phyloP scores from a whole-genome alignment of 2,888 invertebrate species.

The Bombylius major region DNA sequence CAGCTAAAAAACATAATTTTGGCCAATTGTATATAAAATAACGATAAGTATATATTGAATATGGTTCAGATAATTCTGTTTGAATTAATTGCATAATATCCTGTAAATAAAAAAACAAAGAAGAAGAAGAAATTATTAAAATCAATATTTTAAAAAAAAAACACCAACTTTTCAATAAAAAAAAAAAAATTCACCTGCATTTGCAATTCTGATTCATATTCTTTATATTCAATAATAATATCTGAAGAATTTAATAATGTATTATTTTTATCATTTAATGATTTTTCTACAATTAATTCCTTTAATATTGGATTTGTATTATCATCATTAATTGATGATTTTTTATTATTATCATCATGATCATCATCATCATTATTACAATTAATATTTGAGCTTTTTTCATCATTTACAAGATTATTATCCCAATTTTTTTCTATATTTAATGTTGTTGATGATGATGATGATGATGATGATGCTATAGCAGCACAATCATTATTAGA shows the following conservation, averaged over 20 bases:
- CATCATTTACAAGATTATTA: too few species aligned
- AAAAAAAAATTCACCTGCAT: constrained; percentile 53
- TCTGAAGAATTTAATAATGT: constrained; percentile 7
- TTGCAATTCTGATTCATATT: constrained; percentile 90
- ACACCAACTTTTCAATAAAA: not conserved
- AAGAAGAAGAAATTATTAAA: not conserved
- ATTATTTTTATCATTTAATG: too few species aligned
- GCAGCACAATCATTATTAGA: not conserved
- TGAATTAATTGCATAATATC: constrained; percentile 98
- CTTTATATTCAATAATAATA: constrained; percentile 43
- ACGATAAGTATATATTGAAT: constrained; percentile 99
- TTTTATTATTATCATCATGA: too few species aligned
- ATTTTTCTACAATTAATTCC: too few species aligned
- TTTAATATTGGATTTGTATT: too few species aligned
- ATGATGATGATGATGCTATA: not conserved
- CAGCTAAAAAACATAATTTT: constrained; percentile 92
- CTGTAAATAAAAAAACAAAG: constrained; percentile 14
- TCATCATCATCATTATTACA: too few species aligned
- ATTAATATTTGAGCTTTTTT: too few species aligned
- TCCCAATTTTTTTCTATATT: too few species aligned
- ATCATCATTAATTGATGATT: too few species aligned
- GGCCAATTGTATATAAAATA: constrained; percentile 99
- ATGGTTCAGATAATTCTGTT: constrained; percentile 98
- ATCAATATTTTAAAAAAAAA: too few species aligned
- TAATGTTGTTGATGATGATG: not conserved